These are phyloP conservation scores for Elmis aenea DNA, from an alignment of 2,888 invertebrate genomes.

Conservation along the genomic window DNA sequence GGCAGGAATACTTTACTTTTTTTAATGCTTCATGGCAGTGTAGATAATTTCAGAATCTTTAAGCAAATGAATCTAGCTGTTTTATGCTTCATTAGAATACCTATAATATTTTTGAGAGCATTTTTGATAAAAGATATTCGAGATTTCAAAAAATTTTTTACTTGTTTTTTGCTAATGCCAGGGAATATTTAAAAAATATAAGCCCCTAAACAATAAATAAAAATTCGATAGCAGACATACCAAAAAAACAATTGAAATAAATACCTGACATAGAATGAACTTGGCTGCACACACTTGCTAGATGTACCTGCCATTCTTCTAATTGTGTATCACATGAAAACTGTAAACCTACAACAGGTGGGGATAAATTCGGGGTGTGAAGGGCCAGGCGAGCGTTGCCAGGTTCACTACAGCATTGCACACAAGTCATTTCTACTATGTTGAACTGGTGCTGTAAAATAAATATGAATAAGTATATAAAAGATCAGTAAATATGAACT, in stretches of 20 bases:
- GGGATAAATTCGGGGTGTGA: constrained; percentile 62
- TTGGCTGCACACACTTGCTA: constrained; percentile 56
- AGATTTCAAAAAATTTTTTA: too few species aligned
- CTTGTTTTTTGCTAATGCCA: too few species aligned
- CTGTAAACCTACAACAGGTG: constrained; percentile 64
- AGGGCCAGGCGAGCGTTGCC: constrained; percentile 71
- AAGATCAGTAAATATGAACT: background rate
- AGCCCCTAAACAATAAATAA: constrained; percentile 1
- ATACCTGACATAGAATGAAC: constrained; percentile 36
- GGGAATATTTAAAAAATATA: too few species aligned
- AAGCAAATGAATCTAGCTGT: too few species aligned
- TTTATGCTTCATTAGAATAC: too few species aligned
- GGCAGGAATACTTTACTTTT: too few species aligned
- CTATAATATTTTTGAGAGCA: too few species aligned
- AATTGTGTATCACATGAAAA: constrained; percentile 79
- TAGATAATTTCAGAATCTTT: too few species aligned
- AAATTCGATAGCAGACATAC: background rate
- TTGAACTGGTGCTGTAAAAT: constrained; percentile 59
- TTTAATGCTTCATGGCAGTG: too few species aligned
- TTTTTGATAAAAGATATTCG: too few species aligned
- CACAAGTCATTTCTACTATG: constrained; percentile 70
- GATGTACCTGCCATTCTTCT: constrained; percentile 84
- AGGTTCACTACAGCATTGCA: constrained; percentile 75
- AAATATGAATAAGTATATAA: constrained; percentile 9
- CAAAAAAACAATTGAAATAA: constrained; percentile 5